phyloP scores from a whole-genome alignment of 2,888 invertebrate genomes.

The Nomada ruficornis region DNA sequence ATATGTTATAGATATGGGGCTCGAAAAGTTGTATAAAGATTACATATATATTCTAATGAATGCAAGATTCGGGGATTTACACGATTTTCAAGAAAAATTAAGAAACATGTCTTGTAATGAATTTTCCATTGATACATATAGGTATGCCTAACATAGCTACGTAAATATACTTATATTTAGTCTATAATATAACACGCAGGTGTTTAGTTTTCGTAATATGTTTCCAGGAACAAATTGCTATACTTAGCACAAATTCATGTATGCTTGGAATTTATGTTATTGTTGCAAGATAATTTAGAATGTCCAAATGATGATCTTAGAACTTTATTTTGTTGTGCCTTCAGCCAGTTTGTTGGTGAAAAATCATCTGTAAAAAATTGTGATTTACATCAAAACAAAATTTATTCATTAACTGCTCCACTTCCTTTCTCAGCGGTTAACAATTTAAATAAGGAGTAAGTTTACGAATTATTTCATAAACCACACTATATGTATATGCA shows the following conservation, averaged over 20 bases:
- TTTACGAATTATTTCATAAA: conserved; percentile 13
- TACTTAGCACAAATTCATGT: conserved; percentile 76
- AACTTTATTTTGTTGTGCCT: conserved; percentile 69
- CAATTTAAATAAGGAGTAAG: conserved; percentile 70
- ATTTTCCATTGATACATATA: conserved; percentile 67
- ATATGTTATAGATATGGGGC: conserved; percentile 77
- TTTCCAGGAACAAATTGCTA: conserved; percentile 72
- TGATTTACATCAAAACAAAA: conserved; percentile 62
- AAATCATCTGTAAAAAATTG: conserved; percentile 67
- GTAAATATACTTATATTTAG: background rate
- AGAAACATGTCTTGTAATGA: conserved; percentile 60
- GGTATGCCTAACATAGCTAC: conserved; percentile 43
- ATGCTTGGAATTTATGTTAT: conserved; percentile 77
- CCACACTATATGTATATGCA: background rate
- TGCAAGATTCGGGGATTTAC: conserved; percentile 68
- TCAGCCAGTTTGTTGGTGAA: conserved; percentile 69
- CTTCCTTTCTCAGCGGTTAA: conserved; percentile 62
- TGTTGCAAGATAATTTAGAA: conserved; percentile 75
- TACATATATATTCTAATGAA: conserved; percentile 74
- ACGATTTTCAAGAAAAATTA: conserved; percentile 71
- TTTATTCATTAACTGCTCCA: conserved; percentile 69
- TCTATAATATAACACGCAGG: background rate
- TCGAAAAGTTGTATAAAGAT: conserved; percentile 78
- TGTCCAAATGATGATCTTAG: conserved; percentile 71
- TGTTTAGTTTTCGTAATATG: background rate